These are phyloP conservation scores for Mythimna lalbum DNA, from an alignment of 2,888 invertebrate species.

Conservation along the genomic window DNA sequence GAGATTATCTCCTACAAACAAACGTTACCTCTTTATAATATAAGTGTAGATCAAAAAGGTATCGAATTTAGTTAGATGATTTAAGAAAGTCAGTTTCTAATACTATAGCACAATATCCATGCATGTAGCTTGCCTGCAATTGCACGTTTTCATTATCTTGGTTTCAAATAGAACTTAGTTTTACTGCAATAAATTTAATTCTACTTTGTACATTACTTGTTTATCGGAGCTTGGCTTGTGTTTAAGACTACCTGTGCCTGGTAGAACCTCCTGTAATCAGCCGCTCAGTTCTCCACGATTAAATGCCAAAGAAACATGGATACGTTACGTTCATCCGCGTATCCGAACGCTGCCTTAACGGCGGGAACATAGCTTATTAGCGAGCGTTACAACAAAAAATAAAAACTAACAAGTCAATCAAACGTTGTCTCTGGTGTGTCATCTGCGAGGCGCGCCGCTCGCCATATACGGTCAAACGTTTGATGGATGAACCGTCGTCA, in stretches of 20 bases:
- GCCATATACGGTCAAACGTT: constrained; percentile 77
- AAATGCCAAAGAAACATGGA: constrained; percentile 33
- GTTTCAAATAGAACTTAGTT: constrained; percentile 5
- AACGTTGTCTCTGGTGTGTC: constrained; percentile 74
- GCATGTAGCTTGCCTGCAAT: not conserved
- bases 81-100: not conserved
- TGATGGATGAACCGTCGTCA: constrained; percentile 73
- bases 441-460: constrained; percentile 78
- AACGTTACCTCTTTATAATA: no score
- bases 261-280: constrained; percentile 9
- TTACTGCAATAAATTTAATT: constrained; percentile 3
- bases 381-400: constrained; percentile 65
- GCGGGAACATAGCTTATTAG: constrained; percentile 69
- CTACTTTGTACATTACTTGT: constrained; percentile 2
- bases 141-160: not conserved
- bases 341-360: constrained; percentile 62
- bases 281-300: not conserved
- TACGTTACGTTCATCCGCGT: constrained; percentile 51
- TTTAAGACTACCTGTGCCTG: not conserved
- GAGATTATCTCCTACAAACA: no score
- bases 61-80: not conserved
- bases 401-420: constrained; percentile 85
- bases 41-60: no score
- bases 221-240: not conserved
- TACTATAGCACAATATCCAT: not conserved